Conservation (phyloP, 2,888 invertebrate genomes). For the Cistogaster globosa region DNA sequence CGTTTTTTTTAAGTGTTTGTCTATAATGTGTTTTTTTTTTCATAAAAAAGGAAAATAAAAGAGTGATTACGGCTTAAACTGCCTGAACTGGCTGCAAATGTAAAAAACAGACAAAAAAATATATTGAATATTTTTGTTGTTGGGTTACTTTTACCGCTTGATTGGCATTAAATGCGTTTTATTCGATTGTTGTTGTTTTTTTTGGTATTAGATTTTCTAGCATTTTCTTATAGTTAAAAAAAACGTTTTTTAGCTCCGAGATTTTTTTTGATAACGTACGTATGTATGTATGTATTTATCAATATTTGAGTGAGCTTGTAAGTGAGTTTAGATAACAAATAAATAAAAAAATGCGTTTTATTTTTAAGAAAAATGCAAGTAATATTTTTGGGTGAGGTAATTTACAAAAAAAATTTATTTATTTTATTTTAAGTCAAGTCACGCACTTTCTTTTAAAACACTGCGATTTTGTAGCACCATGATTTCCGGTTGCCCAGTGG, state of each 20-base stretch:
- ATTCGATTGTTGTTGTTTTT: constrained; percentile 7
- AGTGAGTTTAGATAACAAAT: constrained; percentile 14
- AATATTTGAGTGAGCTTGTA: neutral
- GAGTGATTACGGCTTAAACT: neutral
- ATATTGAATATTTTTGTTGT: constrained; percentile 43
- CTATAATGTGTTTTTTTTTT: constrained; percentile 56
- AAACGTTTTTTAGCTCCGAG: constrained; percentile 40
- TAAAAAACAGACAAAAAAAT: neutral
- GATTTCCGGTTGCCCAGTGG: constrained; percentile 46
- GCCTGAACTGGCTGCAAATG: constrained; percentile 25
- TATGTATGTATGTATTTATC: neutral
- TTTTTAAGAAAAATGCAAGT: constrained; percentile 53
- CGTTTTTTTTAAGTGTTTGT: constrained; percentile 12
- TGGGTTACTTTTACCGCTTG: constrained; percentile 63
- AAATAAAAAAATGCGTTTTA: constrained; percentile 23
- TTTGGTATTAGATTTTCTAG: constrained; percentile 34
- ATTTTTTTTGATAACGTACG: constrained; percentile 58
- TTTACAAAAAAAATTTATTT: too few species aligned
- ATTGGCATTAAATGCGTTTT: constrained; percentile 61
- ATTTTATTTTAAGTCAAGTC: constrained; percentile 44
- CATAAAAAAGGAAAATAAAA: neutral
- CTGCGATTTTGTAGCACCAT: constrained; percentile 52
- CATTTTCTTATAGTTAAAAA: constrained; percentile 53
- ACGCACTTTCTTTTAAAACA: constrained; percentile 59
- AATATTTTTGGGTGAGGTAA: constrained; percentile 25